Conservation (phyloP, 1,140 invertebrate species). For the Hestina assimilis region DNA sequence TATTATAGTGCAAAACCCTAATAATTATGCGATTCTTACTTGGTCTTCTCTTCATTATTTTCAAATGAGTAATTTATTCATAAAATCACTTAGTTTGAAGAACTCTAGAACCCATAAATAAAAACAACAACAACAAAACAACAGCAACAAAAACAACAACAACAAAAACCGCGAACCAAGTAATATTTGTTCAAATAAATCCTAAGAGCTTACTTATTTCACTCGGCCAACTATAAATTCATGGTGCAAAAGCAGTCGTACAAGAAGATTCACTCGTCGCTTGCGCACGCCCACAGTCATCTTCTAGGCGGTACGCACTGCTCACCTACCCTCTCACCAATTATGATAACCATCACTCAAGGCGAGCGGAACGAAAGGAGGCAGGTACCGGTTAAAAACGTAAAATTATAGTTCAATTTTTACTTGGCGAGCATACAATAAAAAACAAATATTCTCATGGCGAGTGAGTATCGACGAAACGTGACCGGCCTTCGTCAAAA, state of each 20-base stretch:
- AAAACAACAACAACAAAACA: too few species aligned
- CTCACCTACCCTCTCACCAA: constrained; percentile 68
- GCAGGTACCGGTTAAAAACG: constrained; percentile 73
- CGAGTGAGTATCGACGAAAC: constrained; percentile 71
- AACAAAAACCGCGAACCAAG: too few species aligned
- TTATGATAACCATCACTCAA: constrained; percentile 77
- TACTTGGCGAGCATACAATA: constrained; percentile 68
- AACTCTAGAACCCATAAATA: too few species aligned
- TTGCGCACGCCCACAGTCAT: constrained; percentile 45
- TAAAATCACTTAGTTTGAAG: too few species aligned
- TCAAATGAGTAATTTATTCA: too few species aligned
- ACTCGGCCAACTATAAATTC: too few species aligned
- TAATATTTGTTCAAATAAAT: too few species aligned
- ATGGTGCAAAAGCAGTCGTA: background rate
- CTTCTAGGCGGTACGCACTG: constrained; percentile 46
- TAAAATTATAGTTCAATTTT: constrained; percentile 77
- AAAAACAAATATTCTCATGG: constrained; percentile 78
- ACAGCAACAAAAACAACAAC: too few species aligned
- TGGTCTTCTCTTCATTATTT: too few species aligned
- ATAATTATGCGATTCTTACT: too few species aligned
- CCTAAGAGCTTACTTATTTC: too few species aligned
- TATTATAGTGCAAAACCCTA: too few species aligned
- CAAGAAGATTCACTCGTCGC: constrained; percentile 18
- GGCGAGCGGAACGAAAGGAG: constrained; percentile 75
- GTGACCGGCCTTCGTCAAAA: constrained; percentile 77